Conservation (phyloP, 2,113 vertebrate species). For the Sclerurus mexicanus region DNA sequence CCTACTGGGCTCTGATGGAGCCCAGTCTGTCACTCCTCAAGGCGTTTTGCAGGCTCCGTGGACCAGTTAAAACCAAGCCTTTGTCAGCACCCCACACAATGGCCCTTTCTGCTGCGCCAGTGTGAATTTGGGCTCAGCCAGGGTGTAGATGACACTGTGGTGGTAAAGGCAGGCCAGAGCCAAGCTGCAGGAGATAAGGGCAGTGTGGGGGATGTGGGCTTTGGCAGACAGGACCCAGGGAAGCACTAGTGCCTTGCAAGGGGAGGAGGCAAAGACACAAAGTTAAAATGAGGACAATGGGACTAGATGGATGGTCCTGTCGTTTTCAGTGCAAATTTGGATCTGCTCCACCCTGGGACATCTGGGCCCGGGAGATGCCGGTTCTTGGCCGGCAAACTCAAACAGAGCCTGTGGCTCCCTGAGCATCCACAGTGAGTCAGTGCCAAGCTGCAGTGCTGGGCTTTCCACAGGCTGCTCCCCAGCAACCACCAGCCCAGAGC, state of each 20-base stretch:
- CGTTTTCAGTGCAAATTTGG: background rate
- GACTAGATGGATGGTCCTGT: background rate
- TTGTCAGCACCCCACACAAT: background rate
- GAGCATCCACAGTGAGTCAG: background rate
- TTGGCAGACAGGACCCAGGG: background rate
- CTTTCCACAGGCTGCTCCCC: background rate
- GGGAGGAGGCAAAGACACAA: background rate
- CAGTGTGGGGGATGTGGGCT: rapidly evolving
- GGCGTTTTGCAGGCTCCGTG: background rate
- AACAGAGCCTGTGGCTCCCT: rapidly evolving
- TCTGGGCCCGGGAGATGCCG: background rate
- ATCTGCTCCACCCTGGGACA: background rate
- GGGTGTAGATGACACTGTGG: background rate
- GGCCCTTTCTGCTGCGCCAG: background rate
- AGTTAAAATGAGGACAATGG: background rate
- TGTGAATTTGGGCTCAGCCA: background rate
- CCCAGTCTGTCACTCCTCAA: background rate
- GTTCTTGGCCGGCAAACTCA: background rate
- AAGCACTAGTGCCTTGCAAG: background rate
- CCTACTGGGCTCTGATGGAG: rapidly evolving
- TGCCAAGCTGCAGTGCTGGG: background rate
- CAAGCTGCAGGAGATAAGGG: constrained; percentile 18
- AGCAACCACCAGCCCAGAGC: background rate
- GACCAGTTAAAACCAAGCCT: background rate
- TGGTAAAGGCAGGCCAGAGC: constrained; percentile 5